phyloP scores from a whole-genome alignment of 1,140 invertebrate genomes.

The Camponotus vicinus region DNA sequence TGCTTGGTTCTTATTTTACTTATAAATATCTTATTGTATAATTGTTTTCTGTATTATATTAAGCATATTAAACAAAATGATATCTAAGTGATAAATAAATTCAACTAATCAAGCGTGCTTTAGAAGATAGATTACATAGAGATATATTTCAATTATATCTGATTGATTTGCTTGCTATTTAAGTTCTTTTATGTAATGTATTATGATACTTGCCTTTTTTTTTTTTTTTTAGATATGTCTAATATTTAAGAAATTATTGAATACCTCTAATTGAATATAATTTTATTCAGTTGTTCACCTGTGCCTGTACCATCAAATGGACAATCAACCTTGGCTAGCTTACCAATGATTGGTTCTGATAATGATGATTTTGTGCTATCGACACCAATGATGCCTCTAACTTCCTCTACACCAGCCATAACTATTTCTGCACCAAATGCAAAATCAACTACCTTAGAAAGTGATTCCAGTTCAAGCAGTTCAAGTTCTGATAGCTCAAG shows the following conservation, averaged over 20 bases:
- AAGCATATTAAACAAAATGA: too few species aligned
- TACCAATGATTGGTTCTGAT: conserved; percentile 92
- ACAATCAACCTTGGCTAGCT: conserved; percentile 89
- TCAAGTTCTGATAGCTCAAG: conserved; percentile 83
- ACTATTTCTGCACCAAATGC: conserved; percentile 63
- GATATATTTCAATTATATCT: neutral
- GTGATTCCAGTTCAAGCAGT: conserved; percentile 82
- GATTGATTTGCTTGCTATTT: neutral
- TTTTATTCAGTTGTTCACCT: conserved; percentile 84
- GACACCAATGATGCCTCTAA: conserved; percentile 62
- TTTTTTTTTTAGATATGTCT: conserved; percentile 13
- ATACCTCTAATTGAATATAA: neutral
- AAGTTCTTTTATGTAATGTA: neutral
- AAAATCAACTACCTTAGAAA: conserved; percentile 65
- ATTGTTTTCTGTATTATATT: too few species aligned
- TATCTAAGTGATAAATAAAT: neutral
- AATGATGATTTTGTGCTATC: conserved; percentile 85
- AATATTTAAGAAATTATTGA: conserved; percentile 8
- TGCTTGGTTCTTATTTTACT: too few species aligned
- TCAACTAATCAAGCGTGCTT: neutral
- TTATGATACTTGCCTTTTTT: conserved; percentile 15
- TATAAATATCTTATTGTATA: too few species aligned
- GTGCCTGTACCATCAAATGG: conserved; percentile 86
- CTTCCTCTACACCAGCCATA: conserved; percentile 66
- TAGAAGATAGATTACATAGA: too few species aligned